Evolutionary conservation across 2,113 vertebrate species (phyloP), one percentile per base, ranked within the genome.

Genomic region (Porphyrio hochstetteri): DNA sequence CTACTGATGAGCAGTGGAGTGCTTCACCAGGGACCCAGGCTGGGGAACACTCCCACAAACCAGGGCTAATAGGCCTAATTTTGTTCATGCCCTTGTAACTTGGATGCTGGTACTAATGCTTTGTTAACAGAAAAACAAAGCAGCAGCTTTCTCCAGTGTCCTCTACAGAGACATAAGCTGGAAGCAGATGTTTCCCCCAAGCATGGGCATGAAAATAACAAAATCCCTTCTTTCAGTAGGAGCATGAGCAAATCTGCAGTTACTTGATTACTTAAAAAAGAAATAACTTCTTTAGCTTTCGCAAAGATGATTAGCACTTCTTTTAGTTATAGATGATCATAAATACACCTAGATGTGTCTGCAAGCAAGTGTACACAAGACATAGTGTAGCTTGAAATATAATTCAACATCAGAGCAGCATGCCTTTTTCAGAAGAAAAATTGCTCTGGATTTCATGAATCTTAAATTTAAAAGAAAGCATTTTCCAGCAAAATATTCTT

Each of bases 1-100:
- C 11, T 28, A 25, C 16, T 28, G n/a, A 3, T 28, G 31, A 67
- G 40, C 17, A 50, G 27, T 38, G 15, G 9, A 17, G 8, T 46
- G 44, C 44, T 46, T 17, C 44, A 17, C 17, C 5, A 10, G 59
- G 7, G 48, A 55, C 11, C 6, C 33, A 13, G n/a, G 28, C 33
- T 3, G 4, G 11, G 27, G 11, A 53, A 4, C 1, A 0, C 4
- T 67, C n/a, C 31, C 7, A 2, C 20, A 36, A 69, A 4, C 23
- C 16, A 33, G 24, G 21, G 5, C 10, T 70, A 33, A 9, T 8
- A 25, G 12, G 12, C 28, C 46, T 77, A 11, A 3, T 11, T 44
- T 19, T 4, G 5, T 46, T 56, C 7, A 2, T 15, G n/a, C 12
- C n/a, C 25, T 59, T 46, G 6, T 31, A 25, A 25, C 5, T 8